These are phyloP conservation scores for Caenorhabditis becei DNA, from an alignment of 2,888 invertebrate genomes.

Conservation along the genomic window DNA sequence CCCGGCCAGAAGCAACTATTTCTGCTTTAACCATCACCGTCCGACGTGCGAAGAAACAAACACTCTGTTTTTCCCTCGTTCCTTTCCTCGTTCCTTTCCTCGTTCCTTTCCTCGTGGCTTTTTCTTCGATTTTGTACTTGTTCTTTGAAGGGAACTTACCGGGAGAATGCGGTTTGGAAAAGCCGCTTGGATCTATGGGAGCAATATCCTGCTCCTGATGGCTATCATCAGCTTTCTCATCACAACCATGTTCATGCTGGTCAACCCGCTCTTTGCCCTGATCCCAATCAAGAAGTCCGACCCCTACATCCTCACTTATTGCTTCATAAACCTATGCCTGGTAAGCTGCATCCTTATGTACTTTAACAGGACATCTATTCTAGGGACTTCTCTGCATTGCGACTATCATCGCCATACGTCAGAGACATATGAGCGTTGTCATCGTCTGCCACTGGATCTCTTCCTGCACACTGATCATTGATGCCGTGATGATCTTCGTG, in stretches of 20 bases:
- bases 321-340: slow-evolving; percentile 39
- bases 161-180: slow-evolving; percentile 30
- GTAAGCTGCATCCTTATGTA: slow-evolving; percentile 13
- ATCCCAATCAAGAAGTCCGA: slow-evolving; percentile 49
- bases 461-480: slow-evolving; percentile 42
- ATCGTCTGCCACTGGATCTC: slow-evolving; percentile 43
- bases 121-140: slow-evolving; percentile 3
- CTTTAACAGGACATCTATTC: not conserved
- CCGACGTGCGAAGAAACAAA: slow-evolving; percentile 37
- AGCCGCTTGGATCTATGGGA: slow-evolving; percentile 48
- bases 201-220: slow-evolving; percentile 26
- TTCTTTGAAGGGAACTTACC: not conserved
- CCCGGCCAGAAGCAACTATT: slow-evolving; percentile 10
- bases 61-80: slow-evolving; percentile 27
- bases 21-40: slow-evolving; percentile 28
- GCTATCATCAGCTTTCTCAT: slow-evolving; percentile 27
- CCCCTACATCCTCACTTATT: slow-evolving; percentile 39
- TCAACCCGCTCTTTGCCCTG: slow-evolving; percentile 45
- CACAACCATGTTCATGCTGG: slow-evolving; percentile 19
- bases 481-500: slow-evolving; percentile 57
- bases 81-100: not conserved
- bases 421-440: slow-evolving; percentile 28
- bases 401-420: slow-evolving; percentile 26
- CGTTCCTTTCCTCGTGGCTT: not conserved
- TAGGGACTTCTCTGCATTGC: slow-evolving; percentile 33